These are phyloP conservation scores for Caenorhabditis imperialis DNA, from an alignment of 2,888 invertebrate genomes.

Conservation along the genomic window DNA sequence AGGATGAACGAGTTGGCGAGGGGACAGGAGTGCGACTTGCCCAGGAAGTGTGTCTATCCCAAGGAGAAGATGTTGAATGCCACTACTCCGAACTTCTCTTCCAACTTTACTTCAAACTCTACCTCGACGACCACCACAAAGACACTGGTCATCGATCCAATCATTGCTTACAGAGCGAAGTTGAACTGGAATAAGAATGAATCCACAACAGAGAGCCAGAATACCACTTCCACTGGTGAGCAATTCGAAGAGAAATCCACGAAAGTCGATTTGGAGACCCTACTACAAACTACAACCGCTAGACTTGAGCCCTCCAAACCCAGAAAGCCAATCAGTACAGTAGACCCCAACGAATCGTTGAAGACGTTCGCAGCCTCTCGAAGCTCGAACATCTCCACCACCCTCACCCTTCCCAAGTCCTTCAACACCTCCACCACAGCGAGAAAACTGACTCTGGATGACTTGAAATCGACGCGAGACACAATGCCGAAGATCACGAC, in stretches of 20 bases:
- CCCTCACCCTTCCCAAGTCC: conserved; percentile 16
- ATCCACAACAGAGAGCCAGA: not conserved
- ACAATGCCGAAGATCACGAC: conserved; percentile 50
- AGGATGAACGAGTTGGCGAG: conserved; percentile 31
- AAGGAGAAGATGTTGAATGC: conserved; percentile 52
- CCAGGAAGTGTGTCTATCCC: conserved; percentile 58
- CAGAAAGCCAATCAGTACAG: not conserved
- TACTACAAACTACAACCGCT: conserved; percentile 2
- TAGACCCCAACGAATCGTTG: conserved; percentile 21
- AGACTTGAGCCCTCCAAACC: not conserved
- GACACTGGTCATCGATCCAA: conserved; percentile 18
- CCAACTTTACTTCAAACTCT: too few relatives aligned
- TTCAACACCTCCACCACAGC: conserved; percentile 16
- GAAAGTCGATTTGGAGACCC: conserved; percentile 23
- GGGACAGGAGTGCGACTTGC: conserved; percentile 32
- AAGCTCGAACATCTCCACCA: conserved; percentile 5
- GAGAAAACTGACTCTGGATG: conserved; percentile 26
- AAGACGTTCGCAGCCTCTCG: conserved; percentile 21
- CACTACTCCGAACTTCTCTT: too few relatives aligned
- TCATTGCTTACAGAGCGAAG: conserved; percentile 14
- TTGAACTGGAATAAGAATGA: conserved; percentile 6
- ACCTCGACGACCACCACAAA: not conserved
- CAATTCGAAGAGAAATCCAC: not conserved
- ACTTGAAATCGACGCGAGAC: conserved; percentile 29
- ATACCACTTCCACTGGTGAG: not conserved